Percentiles rank a stretch among this genome's conserved stretches.
These are phyloP conservation scores for Homarus gammarus DNA, from an alignment of 2,888 invertebrate genomes.

Conservation along the genomic window DNA sequence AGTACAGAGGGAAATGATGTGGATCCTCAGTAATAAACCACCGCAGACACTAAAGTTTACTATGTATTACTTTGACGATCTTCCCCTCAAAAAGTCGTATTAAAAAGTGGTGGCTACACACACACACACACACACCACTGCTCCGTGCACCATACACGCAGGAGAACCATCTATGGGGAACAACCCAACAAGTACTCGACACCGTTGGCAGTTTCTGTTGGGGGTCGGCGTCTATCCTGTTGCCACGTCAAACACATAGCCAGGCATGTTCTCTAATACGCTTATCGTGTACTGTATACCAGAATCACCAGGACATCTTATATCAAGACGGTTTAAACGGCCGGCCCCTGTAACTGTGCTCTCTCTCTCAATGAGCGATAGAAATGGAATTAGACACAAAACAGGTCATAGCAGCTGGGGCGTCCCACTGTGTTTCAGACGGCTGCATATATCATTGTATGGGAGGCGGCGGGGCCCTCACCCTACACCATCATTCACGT, in stretches of 20 bases:
- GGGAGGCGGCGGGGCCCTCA: conserved; percentile 28
- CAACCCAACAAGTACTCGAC: not conserved
- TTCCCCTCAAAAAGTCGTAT: not conserved
- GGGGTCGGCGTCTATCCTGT: conserved; percentile 24
- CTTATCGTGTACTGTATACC: conserved; percentile 57
- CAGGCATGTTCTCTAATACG: conserved; percentile 56
- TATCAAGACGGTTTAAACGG: conserved; percentile 46
- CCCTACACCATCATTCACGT: conserved; percentile 8
- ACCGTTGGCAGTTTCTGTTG: conserved; percentile 14
- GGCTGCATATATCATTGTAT: conserved; percentile 62
- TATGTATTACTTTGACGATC: not conserved
- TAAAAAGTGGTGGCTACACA: not conserved
- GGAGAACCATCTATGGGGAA: not conserved
- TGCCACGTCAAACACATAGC: conserved; percentile 32
- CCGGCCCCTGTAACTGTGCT: not conserved
- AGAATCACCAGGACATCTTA: conserved; percentile 55
- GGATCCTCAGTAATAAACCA: not conserved
- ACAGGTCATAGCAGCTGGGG: conserved; percentile 57
- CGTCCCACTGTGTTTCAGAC: conserved; percentile 63
- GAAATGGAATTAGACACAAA: conserved; percentile 63
- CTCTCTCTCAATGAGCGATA: conserved; percentile 48
- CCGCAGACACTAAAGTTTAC: not conserved
- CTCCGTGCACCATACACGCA: not conserved
- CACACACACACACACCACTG: not conserved
- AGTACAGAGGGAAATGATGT: not conserved